phyloP scores from a whole-genome alignment of 53 echinoderm and acorn worm genomes.

The Stichopus horrens region DNA sequence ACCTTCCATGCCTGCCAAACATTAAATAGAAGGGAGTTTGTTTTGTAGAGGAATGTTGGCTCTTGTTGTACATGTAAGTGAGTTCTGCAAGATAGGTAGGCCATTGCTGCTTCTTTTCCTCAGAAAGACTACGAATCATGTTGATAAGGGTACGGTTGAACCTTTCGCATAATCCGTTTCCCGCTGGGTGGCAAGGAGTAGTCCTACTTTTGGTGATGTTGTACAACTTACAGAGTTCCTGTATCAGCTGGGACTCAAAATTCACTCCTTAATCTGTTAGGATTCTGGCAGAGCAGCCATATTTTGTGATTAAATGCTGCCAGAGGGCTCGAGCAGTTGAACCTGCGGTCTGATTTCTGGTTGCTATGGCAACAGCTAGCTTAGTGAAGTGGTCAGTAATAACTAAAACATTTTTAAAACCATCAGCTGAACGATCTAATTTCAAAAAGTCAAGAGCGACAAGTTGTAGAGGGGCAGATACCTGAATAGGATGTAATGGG shows the following conservation, averaged over 20 bases:
- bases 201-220: conserved; percentile 11
- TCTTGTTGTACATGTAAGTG: conserved; percentile 20
- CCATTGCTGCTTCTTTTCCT: conserved; percentile 24
- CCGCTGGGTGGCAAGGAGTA: conserved; percentile 26
- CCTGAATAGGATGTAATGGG: conserved; percentile 38
- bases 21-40: conserved; percentile 34
- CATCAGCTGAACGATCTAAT: conserved; percentile 39
- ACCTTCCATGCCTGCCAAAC: conserved; percentile 25
- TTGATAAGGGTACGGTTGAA: conserved; percentile 35
- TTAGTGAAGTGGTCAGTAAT: conserved; percentile 57
- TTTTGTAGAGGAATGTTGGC: conserved; percentile 14
- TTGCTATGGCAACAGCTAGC: conserved; percentile 53
- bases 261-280: conserved; percentile 48
- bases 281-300: conserved; percentile 42
- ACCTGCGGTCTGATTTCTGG: conserved; percentile 49
- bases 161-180: conserved; percentile 28
- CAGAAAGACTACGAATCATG: conserved; percentile 13
- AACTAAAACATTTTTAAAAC: conserved; percentile 50
- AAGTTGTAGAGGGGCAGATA: conserved; percentile 47
- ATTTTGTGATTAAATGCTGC: conserved; percentile 41
- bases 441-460: conserved; percentile 48
- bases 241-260: conserved; percentile 20
- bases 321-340: conserved; percentile 43
- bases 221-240: conserved; percentile 3
- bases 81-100: conserved; percentile 4